Evolutionary conservation across 2,797 vertebrate species (phyloP).

Genomic region (Heteromormyrus szaboi): DNA sequence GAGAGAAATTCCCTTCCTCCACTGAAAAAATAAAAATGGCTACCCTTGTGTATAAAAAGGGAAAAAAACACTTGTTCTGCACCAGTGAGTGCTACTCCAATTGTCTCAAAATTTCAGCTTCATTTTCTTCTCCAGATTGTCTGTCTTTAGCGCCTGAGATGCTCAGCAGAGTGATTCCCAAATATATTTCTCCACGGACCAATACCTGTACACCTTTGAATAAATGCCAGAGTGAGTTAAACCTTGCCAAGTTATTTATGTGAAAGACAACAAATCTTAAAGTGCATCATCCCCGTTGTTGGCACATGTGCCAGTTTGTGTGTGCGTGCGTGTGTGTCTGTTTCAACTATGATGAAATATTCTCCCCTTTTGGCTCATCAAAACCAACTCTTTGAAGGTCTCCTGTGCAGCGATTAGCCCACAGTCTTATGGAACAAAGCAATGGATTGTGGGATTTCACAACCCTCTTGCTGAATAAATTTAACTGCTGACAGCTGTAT

Average conservation of each 20-base stretch:
- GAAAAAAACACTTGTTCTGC: background rate
- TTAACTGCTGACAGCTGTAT: background rate
- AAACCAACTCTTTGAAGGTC: background rate
- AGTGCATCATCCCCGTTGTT: background rate
- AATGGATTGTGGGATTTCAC: background rate
- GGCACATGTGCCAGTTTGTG: background rate
- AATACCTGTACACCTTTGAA: background rate
- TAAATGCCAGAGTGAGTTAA: background rate
- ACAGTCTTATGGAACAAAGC: background rate
- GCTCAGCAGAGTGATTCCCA: background rate
- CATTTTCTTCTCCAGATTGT: conserved; percentile 2
- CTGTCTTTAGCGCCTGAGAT: background rate
- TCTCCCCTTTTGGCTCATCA: background rate
- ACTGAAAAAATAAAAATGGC: conserved; percentile 2
- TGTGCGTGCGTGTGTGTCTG: background rate
- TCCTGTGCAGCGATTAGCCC: background rate
- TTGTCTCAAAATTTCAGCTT: background rate
- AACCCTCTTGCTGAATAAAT: background rate
- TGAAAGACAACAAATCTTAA: background rate
- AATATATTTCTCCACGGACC: background rate
- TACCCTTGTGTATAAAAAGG: conserved; percentile 3
- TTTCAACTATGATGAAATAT: background rate
- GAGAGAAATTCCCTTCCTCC: background rate
- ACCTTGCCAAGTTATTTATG: background rate
- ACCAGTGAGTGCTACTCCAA: background rate